Base-by-base conservation (phyloP, 2,113 vertebrate genomes). In the Anguilla rostrata region DNA sequence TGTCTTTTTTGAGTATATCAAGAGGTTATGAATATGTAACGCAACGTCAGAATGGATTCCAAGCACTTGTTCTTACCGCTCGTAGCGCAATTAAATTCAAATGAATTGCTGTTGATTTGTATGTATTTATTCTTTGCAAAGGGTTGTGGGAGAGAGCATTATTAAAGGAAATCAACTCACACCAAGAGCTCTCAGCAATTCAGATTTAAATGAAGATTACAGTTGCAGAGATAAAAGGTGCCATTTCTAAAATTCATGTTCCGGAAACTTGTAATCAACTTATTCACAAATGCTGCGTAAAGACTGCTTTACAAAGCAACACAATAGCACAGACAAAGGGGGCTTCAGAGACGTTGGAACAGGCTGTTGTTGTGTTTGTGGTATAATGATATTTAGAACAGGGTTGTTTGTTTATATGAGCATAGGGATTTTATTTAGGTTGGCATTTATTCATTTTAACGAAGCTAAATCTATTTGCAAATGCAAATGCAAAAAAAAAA, bases 91-190 rank as follows among this genome's bases (percentile, higher is more conserved):
- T 81, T 81, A 81, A 40, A 81, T 41, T 81, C 79, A 81, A 43
- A 81, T 81, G 79, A 14, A 81, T 43, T 81, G 79, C 79, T 26
- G 79, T 46, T 41, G 39, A 81, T 81, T 43, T 81, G 79, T 46
- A 81, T 81, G 79, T 81, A 81, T 81, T 40, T 81, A 81, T 81
- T 81, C 79, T 81, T 81, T 26, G 22, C 79, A 81, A 18, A 26
- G 79, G 39, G 79, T 26, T 75, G 71, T 34, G 71, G 41, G 79
- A 81, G 79, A 40, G 18, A 41, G 78, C 40, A 20, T 18, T 43
- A 81, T 81, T 81, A 46, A 43, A 81, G 39, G 79, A 43, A 81
- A 81, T 41, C 16, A 81, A 43, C 79, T 22, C 39, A 40, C 79
- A 22, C 79, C 15, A 81, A 46, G 79, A 43, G 79, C 79, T 41